Conservation (phyloP, 2,113 vertebrate species). For the Neolamprologus fasciatus region DNA sequence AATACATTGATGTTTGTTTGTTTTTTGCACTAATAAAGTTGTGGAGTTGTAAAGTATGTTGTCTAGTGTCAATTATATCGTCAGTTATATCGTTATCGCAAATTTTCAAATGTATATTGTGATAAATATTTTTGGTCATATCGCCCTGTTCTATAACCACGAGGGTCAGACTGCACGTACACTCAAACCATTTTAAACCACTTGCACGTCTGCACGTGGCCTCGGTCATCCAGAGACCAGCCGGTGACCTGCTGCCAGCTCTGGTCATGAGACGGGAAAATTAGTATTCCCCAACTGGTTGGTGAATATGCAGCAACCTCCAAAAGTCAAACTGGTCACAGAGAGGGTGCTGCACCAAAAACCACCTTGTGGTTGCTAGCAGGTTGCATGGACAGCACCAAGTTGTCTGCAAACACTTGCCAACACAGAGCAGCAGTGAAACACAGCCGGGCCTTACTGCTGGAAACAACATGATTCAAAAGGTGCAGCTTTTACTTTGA, state of each 20-base stretch:
- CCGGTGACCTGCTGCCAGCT: not conserved
- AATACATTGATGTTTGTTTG: too few species aligned
- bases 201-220: not conserved
- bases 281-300: not conserved
- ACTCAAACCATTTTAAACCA: not conserved
- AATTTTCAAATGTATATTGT: too few species aligned
- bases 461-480: not conserved
- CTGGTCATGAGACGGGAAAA: not conserved
- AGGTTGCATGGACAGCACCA: not conserved
- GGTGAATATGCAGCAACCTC: not conserved
- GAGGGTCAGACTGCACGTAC: not conserved
- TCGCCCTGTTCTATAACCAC: not conserved
- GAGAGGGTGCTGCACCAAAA: fast-evolving
- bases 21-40: too few species aligned
- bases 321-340: not conserved
- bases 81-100: too few species aligned
- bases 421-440: not conserved
- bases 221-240: not conserved
- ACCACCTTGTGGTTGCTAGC: not conserved
- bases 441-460: not conserved
- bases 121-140: too few species aligned
- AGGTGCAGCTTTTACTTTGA: not conserved
- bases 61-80: too few species aligned
- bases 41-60: too few species aligned
- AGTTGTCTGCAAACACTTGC: not conserved